phyloP scores from a whole-genome alignment of 2,888 invertebrate genomes.

The Resseliella maxima region DNA sequence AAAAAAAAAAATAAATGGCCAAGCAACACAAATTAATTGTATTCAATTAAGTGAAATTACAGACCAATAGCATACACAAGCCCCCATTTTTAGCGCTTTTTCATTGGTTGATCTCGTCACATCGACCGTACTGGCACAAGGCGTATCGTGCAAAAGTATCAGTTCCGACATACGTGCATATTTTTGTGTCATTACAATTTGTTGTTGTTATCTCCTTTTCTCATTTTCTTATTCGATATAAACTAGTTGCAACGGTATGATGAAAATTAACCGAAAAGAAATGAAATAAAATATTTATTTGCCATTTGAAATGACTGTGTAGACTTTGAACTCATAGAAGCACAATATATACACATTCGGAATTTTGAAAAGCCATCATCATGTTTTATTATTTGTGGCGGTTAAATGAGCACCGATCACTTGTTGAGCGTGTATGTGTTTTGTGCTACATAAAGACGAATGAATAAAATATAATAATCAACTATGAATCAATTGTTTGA shows the following conservation, averaged over 20 bases:
- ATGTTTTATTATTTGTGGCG: not conserved
- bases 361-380: not conserved
- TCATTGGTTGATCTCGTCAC: constrained; percentile 17
- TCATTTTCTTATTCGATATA: no score
- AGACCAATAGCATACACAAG: constrained; percentile 8
- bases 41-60: constrained; percentile 38
- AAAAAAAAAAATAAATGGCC: not conserved
- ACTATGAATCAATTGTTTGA: not conserved
- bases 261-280: not conserved
- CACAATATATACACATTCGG: not conserved
- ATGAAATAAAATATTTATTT: not conserved
- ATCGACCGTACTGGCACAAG: not conserved
- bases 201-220: no score
- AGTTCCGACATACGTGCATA: not conserved
- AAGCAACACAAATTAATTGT: constrained; percentile 18
- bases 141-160: not conserved
- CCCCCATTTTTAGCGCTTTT: constrained; percentile 42
- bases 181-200: not conserved
- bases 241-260: not conserved
- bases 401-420: not conserved
- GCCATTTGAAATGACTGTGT: not conserved
- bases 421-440: not conserved
- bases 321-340: not conserved
- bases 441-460: not conserved
- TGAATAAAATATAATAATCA: no score